Conservation (phyloP, 2,113 vertebrate species). For the Catharus minimus region DNA sequence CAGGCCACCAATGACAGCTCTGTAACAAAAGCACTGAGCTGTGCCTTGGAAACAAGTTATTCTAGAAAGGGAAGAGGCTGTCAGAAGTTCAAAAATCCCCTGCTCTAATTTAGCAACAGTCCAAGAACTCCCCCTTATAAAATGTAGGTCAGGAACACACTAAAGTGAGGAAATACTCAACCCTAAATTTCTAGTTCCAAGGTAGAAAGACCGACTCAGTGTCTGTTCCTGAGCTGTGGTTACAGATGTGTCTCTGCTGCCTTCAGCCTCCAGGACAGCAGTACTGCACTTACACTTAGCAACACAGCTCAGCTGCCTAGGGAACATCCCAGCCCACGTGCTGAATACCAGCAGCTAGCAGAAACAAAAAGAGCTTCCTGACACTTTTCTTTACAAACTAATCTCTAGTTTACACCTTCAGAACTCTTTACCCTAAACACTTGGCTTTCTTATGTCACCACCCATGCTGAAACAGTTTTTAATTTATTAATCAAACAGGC, state of each 20-base stretch:
- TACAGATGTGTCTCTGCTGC: neutral
- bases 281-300: neutral
- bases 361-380: neutral
- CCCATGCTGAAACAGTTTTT: neutral
- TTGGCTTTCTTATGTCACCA: neutral
- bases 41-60: neutral
- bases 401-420: neutral
- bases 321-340: rapidly evolving
- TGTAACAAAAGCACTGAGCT: neutral
- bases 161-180: rapidly evolving
- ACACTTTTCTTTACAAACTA: neutral
- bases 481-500: neutral
- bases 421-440: neutral
- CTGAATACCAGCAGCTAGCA: neutral
- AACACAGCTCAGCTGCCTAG: neutral
- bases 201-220: rapidly evolving
- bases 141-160: neutral
- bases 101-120: neutral
- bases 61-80: neutral
- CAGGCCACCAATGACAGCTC: neutral
- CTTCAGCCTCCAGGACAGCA: neutral
- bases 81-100: neutral
- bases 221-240: neutral
- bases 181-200: neutral
- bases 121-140: neutral